A percentile compares a stretch with the other conserved stretches of the same genome.
Conservation (phyloP, 2,113 vertebrate genomes). For the Epinephelus lanceolatus region DNA sequence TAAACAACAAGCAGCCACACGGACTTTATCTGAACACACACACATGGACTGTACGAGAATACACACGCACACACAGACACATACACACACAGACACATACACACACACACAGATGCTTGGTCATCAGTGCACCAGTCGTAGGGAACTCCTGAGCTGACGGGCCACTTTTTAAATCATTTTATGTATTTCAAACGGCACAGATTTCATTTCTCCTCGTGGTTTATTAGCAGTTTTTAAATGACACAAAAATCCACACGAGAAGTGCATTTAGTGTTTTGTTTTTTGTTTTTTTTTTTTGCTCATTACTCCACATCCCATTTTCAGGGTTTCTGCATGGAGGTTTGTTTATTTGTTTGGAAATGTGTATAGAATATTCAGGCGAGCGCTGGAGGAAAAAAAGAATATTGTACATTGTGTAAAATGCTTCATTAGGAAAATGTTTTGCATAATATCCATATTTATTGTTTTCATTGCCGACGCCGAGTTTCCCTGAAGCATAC, state of each 20-base stretch:
- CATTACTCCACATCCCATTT: slow-evolving; percentile 82
- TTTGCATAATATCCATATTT: slow-evolving; percentile 99
- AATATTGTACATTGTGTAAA: slow-evolving; percentile 98
- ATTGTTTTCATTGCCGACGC: slow-evolving; percentile 97
- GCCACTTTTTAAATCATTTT: slow-evolving; percentile 86
- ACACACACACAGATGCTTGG: slow-evolving; percentile 16
- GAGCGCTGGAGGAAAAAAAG: slow-evolving; percentile 65
- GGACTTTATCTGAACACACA: slow-evolving; percentile 13
- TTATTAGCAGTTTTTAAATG: slow-evolving; percentile 84
- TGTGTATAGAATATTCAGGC: slow-evolving; percentile 87
- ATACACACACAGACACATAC: slow-evolving; percentile 4
- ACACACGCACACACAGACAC: background rate
- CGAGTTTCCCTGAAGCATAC: slow-evolving; percentile 89
- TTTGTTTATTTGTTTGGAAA: slow-evolving; percentile 88
- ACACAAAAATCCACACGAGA: slow-evolving; percentile 59
- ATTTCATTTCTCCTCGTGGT: slow-evolving; percentile 90
- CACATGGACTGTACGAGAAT: background rate
- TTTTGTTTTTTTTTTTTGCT: slow-evolving; percentile 10
- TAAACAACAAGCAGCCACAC: background rate
- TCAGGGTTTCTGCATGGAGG: slow-evolving; percentile 90
- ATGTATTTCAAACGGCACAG: slow-evolving; percentile 82
- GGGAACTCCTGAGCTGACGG: slow-evolving; percentile 75
- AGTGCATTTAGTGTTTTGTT: slow-evolving; percentile 56
- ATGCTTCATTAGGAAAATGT: slow-evolving; percentile 96
- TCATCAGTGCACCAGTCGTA: slow-evolving; percentile 28